These are phyloP conservation scores for Epirrhoe tristata DNA, from an alignment of 2,888 invertebrate species.

Conservation along the genomic window DNA sequence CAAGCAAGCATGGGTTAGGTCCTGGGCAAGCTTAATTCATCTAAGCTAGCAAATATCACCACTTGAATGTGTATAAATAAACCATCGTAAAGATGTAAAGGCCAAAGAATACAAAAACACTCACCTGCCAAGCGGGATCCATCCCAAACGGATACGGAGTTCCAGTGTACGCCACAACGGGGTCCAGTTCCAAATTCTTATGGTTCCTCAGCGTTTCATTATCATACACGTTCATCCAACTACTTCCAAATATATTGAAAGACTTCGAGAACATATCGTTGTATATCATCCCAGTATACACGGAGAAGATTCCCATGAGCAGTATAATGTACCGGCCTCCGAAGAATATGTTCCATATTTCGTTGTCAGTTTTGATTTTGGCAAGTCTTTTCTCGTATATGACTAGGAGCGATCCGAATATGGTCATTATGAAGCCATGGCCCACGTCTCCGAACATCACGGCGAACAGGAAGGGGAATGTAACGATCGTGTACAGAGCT, in stretches of 20 bases:
- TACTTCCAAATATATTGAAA: slow-evolving; percentile 88
- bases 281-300: slow-evolving; percentile 91
- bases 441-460: slow-evolving; percentile 93
- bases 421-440: slow-evolving; percentile 88
- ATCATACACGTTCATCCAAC: slow-evolving; percentile 83
- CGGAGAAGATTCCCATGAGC: slow-evolving; percentile 90
- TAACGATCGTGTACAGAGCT: slow-evolving; percentile 90
- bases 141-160: slow-evolving; percentile 89
- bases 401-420: slow-evolving; percentile 87
- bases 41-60: too few species aligned
- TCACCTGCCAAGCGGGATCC: slow-evolving; percentile 90
- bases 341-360: slow-evolving; percentile 91
- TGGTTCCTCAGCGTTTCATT: slow-evolving; percentile 60
- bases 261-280: slow-evolving; percentile 91
- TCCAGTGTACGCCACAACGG: slow-evolving; percentile 69
- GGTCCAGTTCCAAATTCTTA: slow-evolving; percentile 74
- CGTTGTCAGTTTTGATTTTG: slow-evolving; percentile 80
- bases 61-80: too few species aligned
- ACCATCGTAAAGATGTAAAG: background rate
- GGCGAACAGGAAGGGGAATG: slow-evolving; percentile 92
- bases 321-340: slow-evolving; percentile 90
- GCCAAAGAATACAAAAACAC: background rate
- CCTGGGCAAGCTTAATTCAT: too few species aligned
- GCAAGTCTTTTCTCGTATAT: slow-evolving; percentile 86
- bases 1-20: too few species aligned